Evolutionary conservation across 2,888 invertebrate genomes (phyloP), one percentile per base, ranked within the genome.

Genomic region (Ichneumoninae sp.): DNA sequence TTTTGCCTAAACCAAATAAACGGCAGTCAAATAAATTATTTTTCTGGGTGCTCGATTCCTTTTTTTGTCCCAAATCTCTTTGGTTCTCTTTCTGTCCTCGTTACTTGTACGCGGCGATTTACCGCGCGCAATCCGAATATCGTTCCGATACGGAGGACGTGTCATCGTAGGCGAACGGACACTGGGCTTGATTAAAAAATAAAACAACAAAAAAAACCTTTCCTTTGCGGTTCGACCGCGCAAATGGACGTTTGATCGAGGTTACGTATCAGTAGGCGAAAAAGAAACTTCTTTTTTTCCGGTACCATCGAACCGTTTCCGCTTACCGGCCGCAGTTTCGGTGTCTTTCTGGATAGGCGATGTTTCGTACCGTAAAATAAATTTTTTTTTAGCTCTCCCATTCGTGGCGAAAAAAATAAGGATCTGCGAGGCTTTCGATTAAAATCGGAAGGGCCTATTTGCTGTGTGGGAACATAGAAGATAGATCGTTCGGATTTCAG

Each of bases 401-500:
- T 16, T 40, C 40, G 36, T 40, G 8, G 8, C 40, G 40, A 40
- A 10, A 54, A 54, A 13, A 33, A 70, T 30, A 33, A 52, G 10
- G 52, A 70, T 7, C n/a, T 3, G 30, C 19, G 16, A 26, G 1
- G 36, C 40, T 40, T 40, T 40, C 40, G 4, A 36, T 16, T 22
- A n/a, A 33, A 52, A 22, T 60, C 19, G 40, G 30, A 36, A 54
- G 52, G 8, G 22, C 19, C 22, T n/a, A n/a, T 65, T 19, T 57
- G 33, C 6, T 40, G 16, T 26, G 36, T 10, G 3, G 19, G n/a
- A 74, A 10, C 57, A 10, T 57, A 4, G 26, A 13, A 26, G 22
- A 57, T 57, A 57, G 4, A 26, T 57, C 57, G 22, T 26, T 57
- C 26, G 57, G 57, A 57, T 57, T 57, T 26, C 22, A 57, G 26